A percentile compares a stretch with the other conserved stretches of the same genome.
These are phyloP conservation scores for Trogon surrucura DNA, from an alignment of 2,113 vertebrate species.

Conservation along the genomic window DNA sequence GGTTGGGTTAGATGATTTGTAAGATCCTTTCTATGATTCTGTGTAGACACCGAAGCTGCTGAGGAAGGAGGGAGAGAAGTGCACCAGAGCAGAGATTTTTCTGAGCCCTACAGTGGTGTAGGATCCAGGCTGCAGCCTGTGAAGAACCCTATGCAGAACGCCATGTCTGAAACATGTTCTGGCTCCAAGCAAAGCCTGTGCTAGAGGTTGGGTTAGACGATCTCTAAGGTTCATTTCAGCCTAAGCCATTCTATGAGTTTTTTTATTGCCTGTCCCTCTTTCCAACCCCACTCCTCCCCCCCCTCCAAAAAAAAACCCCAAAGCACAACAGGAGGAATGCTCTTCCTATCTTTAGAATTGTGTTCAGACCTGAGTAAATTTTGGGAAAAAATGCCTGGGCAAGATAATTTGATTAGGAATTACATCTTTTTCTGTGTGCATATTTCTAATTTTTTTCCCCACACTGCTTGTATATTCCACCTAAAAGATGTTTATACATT, in stretches of 20 bases:
- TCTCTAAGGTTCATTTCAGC: no score
- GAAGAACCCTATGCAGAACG: no score
- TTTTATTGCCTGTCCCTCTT: fast-evolving
- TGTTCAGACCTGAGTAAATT: background rate
- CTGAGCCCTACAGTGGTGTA: no score
- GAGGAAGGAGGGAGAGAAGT: no score
- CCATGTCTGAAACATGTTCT: no score
- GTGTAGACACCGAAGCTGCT: no score
- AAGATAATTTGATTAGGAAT: background rate
- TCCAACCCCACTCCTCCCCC: fast-evolving
- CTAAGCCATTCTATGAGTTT: background rate
- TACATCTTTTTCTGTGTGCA: fast-evolving
- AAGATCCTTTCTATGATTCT: no score
- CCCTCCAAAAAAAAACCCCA: fast-evolving
- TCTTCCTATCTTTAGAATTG: background rate
- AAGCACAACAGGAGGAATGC: background rate
- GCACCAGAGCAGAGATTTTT: no score
- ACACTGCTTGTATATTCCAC: background rate
- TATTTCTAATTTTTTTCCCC: fast-evolving
- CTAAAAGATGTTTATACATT: background rate
- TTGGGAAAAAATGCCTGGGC: background rate
- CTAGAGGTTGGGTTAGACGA: no score
- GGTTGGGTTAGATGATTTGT: no score
- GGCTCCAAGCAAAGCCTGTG: no score
- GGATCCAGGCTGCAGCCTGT: no score